phyloP scores from a whole-genome alignment of 1,140 invertebrate species.

The Drosophila kurseongensis region DNA sequence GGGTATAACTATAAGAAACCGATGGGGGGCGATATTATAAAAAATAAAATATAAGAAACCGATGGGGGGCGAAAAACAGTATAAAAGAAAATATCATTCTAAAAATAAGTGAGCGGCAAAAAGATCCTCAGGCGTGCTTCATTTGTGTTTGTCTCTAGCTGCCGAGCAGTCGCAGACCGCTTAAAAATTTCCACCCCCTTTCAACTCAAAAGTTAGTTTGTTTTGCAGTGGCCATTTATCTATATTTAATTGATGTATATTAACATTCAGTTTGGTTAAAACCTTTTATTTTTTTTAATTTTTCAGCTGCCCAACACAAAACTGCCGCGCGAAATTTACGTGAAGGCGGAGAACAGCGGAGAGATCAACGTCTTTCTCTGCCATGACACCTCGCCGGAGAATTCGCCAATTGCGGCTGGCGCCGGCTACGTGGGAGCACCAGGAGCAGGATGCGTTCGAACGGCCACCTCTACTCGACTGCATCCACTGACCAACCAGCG shows the following conservation, averaged over 20 bases:
- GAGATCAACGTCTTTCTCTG: conserved; percentile 97
- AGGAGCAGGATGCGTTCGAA: conserved; percentile 59
- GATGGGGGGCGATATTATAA: too few relatives aligned
- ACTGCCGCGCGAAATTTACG: conserved; percentile 90
- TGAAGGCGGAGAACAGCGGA: conserved; percentile 92
- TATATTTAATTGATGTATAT: conserved; percentile 4
- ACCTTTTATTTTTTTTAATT: background rate
- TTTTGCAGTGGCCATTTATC: background rate
- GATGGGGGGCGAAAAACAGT: conserved; percentile 1
- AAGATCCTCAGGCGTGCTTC: conserved; percentile 29
- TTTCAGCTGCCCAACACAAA: conserved; percentile 86
- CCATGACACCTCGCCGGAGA: conserved; percentile 88
- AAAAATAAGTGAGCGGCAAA: conserved; percentile 51
- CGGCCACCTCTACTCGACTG: conserved; percentile 75
- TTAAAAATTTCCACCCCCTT: too few relatives aligned
- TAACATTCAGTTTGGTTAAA: conserved; percentile 11
- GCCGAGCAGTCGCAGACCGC: conserved; percentile 38
- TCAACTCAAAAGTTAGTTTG: conserved; percentile 20
- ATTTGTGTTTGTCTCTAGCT: conserved; percentile 49
- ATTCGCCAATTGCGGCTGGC: conserved; percentile 70
- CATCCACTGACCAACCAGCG: conserved; percentile 65
- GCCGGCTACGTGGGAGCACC: conserved; percentile 40
- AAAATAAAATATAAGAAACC: conserved; percentile 8
- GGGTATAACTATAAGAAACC: conserved; percentile 13
- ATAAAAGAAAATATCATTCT: conserved; percentile 60